Evolutionary conservation across 2,888 invertebrate genomes (phyloP), one percentile per base, ranked within the genome.

Genomic region (Dysmachus trigonus): DNA sequence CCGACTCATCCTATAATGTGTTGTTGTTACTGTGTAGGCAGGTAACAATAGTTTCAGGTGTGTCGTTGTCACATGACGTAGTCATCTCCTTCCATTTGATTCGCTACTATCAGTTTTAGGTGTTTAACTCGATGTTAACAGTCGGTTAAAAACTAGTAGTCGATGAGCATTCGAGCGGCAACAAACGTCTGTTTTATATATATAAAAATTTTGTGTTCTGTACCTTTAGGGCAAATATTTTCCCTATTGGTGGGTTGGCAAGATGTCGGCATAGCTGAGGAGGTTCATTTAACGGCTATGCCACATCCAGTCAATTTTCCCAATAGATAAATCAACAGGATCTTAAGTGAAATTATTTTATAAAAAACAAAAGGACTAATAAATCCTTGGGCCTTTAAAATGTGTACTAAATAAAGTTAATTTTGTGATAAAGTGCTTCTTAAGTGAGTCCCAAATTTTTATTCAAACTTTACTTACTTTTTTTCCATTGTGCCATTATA

Each of bases 221-320:
- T 10, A n/a, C n/a, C 47, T 47, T n/a, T 62, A 62, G 62, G 15
- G 27, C 18, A 51, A 30, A 30, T 53, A 13, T 18, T n/a, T n/a
- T 27, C 74, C 90, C 92, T 90, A 88, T 92, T 91, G 91, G 89
- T 90, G 89, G 91, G 90, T 91, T 92, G 92, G 92, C 92, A 92
- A 92, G 92, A 92, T 92, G 92, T 92, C 92, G 92, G 92, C 92
- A 92, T 92, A 92, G 92, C 92, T 92, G 92, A 92, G 88, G 92
- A 92, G 88, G 89, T 90, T 89, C 86, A 89, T 86, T 62, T 88
- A 89, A 89, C 92, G 90, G 92, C 92, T 92, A 92, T 92, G 92
- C 92, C 91, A 91, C 92, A 92, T 92, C 92, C 92, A 91, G 92
- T 92, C 92, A 92, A 91, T 92, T 92, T 88, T 89, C 89, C 90